phyloP scores from a whole-genome alignment of 2,888 invertebrate species.

The Andrena fulva region DNA sequence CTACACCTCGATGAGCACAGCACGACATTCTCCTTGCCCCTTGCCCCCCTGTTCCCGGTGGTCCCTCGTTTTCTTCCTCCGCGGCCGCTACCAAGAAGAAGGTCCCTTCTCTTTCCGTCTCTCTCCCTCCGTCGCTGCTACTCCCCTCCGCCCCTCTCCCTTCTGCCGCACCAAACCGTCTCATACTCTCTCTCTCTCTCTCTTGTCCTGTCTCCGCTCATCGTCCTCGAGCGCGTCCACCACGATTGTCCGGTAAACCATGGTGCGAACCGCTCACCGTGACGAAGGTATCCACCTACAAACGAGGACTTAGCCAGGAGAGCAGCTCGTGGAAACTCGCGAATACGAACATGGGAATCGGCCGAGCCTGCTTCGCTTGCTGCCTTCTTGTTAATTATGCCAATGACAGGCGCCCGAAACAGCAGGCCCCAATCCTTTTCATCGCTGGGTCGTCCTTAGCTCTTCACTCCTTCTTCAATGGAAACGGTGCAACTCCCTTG shows the following conservation, averaged over 20 bases:
- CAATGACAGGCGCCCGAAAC: conserved; percentile 21
- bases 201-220: conserved; percentile 74
- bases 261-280: conserved; percentile 81
- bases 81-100: conserved; percentile 71
- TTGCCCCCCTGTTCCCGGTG: conserved; percentile 70
- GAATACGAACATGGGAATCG: conserved; percentile 77
- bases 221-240: conserved; percentile 79
- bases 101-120: conserved; percentile 63
- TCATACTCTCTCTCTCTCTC: conserved; percentile 50
- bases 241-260: conserved; percentile 81
- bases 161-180: conserved; percentile 19
- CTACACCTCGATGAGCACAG: conserved; percentile 85
- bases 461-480: background rate
- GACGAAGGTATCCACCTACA: conserved; percentile 82
- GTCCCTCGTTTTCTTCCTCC: conserved; percentile 70
- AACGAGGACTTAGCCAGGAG: conserved; percentile 76
- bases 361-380: conserved; percentile 43
- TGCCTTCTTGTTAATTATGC: conserved; percentile 41
- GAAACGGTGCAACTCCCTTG: background rate
- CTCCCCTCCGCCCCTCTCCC: conserved; percentile 25
- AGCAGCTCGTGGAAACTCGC: conserved; percentile 72
- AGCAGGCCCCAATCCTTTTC: background rate
- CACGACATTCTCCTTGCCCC: conserved; percentile 82
- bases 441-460: background rate
- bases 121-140: conserved; percentile 43